phyloP scores from a whole-genome alignment of 2,113 vertebrate species.

The Glaucomys volans region DNA sequence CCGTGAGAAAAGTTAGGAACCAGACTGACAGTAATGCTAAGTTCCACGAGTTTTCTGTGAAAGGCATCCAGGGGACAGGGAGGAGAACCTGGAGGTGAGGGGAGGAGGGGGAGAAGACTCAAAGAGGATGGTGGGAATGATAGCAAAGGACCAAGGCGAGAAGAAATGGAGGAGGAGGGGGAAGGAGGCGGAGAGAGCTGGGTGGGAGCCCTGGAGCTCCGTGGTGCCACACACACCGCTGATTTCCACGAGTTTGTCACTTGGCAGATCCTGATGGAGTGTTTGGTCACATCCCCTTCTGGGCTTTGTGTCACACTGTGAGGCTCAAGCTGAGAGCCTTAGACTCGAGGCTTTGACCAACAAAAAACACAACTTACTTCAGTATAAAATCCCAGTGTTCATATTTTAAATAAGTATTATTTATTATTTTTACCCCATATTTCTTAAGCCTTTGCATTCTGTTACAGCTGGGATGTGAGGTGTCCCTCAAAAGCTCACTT shows the following conservation, averaged over 20 bases:
- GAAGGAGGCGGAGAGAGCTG: not conserved
- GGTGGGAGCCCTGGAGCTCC: not conserved
- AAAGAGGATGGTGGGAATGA: fast-evolving
- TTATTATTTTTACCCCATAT: not conserved
- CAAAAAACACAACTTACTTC: not conserved
- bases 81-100: not conserved
- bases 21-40: not conserved
- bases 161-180: not conserved
- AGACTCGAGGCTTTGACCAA: not conserved
- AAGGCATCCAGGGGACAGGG: not conserved
- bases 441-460: not conserved
- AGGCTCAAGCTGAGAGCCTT: not conserved
- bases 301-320: no score
- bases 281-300: no score
- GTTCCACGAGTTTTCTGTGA: not conserved
- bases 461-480: no score
- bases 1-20: not conserved
- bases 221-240: fast-evolving
- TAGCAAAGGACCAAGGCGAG: no score
- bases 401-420: not conserved
- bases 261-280: fast-evolving
- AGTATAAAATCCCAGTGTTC: not conserved
- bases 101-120: not conserved
- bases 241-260: not conserved
- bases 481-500: no score